phyloP scores from a whole-genome alignment of 1,140 invertebrate genomes.

The Sarcophaga bullata region DNA sequence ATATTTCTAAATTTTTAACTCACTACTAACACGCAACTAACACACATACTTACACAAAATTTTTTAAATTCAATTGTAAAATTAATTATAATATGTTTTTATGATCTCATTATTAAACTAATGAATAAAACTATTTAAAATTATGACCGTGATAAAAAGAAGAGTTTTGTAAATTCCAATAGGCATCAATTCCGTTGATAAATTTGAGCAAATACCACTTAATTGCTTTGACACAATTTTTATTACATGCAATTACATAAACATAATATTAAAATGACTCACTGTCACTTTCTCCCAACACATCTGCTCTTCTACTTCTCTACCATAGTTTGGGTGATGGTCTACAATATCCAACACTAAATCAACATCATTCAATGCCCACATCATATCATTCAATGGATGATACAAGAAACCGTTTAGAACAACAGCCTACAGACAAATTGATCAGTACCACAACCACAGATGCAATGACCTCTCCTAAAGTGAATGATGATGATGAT shows the following conservation, averaged over 20 bases:
- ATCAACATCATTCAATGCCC: slow-evolving; percentile 71
- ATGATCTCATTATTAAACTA: too few relatives aligned
- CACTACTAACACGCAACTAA: neutral
- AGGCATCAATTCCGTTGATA: too few relatives aligned
- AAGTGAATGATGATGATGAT: slow-evolving; percentile 40
- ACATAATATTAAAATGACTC: neutral
- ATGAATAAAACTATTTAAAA: too few relatives aligned
- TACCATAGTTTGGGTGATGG: slow-evolving; percentile 88
- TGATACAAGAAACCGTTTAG: slow-evolving; percentile 83
- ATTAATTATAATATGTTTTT: too few relatives aligned
- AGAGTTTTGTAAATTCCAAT: too few relatives aligned
- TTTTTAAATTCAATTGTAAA: too few relatives aligned
- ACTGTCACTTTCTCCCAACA: neutral
- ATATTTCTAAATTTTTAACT: neutral
- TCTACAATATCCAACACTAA: slow-evolving; percentile 83
- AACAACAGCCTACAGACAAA: slow-evolving; percentile 64
- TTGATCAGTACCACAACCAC: slow-evolving; percentile 51
- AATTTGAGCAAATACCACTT: too few relatives aligned
- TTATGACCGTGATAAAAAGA: too few relatives aligned
- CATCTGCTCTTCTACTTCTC: neutral
- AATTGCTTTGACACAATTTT: too few relatives aligned
- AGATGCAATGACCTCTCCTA: neutral
- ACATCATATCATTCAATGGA: slow-evolving; percentile 88
- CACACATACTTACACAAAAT: neutral
- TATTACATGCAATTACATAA: neutral